A percentile compares a stretch with the other conserved stretches of the same genome.
Evolutionary conservation across 2,113 vertebrate genomes (phyloP).

Genomic region (Cephalophus harveyi): DNA sequence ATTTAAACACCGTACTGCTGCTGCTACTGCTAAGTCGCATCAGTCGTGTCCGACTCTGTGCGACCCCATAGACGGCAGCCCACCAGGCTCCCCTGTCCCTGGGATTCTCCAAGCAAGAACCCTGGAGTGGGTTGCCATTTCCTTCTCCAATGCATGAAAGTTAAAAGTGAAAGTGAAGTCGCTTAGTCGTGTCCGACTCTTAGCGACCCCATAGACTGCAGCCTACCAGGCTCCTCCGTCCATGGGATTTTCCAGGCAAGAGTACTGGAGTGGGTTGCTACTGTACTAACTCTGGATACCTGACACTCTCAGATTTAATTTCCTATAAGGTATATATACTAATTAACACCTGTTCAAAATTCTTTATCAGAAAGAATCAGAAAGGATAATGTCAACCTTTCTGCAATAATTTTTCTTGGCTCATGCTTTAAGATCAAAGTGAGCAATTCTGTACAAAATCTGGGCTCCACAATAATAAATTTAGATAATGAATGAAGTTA

Average conservation of each 20-base stretch:
- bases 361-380: not conserved
- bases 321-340: not conserved
- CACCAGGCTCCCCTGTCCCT: fast-evolving
- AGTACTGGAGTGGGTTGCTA: too few species aligned
- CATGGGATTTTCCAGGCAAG: too few species aligned
- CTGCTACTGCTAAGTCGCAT: too few species aligned
- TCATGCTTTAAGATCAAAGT: constrained; percentile 29
- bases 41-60: too few species aligned
- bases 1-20: not conserved
- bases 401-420: not conserved
- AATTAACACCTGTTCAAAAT: not conserved
- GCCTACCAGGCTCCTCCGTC: too few species aligned
- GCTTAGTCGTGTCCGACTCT: fast-evolving
- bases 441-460: constrained; percentile 12
- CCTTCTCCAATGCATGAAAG: too few species aligned
- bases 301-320: not conserved
- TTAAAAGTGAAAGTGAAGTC: too few species aligned
- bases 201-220: too few species aligned
- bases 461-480: constrained; percentile 4
- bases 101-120: too few species aligned
- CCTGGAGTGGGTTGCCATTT: too few species aligned
- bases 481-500: constrained; percentile 14
- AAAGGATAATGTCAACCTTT: not conserved
- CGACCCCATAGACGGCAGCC: too few species aligned
- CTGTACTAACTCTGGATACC: not conserved